A percentile compares a stretch with the other conserved stretches of the same genome.
These are phyloP conservation scores for Margarornis squamiger DNA, from an alignment of 2,797 vertebrate species.

Conservation along the genomic window DNA sequence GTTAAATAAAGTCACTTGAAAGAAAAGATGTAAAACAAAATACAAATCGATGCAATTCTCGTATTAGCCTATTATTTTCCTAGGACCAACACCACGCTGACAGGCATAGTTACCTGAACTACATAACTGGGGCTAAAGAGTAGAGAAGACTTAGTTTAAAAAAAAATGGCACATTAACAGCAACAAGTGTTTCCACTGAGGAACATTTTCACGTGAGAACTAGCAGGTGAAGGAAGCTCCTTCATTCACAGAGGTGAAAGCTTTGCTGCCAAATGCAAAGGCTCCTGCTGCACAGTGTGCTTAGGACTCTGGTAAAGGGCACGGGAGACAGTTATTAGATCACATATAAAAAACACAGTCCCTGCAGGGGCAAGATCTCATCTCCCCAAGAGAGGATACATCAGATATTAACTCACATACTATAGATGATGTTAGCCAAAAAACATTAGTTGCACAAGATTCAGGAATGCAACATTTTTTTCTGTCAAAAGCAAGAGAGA, in stretches of 20 bases:
- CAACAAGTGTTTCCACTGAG: not conserved
- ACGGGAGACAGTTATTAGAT: not conserved
- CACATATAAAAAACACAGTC: not conserved
- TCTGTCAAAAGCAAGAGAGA: slow-evolving; percentile 28
- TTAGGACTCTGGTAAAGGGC: not conserved
- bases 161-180: not conserved
- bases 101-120: not conserved
- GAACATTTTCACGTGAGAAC: not conserved
- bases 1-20: not conserved
- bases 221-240: not conserved
- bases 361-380: slow-evolving; percentile 41
- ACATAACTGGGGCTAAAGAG: not conserved
- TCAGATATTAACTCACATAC: slow-evolving; percentile 47
- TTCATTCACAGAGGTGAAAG: not conserved
- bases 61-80: not conserved
- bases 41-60: not conserved
- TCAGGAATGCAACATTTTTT: slow-evolving; percentile 49
- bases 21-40: not conserved
- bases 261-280: not conserved
- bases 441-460: slow-evolving; percentile 52
- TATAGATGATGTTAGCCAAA: slow-evolving; percentile 46
- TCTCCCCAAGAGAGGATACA: slow-evolving; percentile 43
- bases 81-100: not conserved
- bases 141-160: not conserved
- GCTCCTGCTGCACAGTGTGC: not conserved